These are phyloP conservation scores for Eumerus sabulonum DNA, from an alignment of 2,888 invertebrate genomes.

Conservation along the genomic window DNA sequence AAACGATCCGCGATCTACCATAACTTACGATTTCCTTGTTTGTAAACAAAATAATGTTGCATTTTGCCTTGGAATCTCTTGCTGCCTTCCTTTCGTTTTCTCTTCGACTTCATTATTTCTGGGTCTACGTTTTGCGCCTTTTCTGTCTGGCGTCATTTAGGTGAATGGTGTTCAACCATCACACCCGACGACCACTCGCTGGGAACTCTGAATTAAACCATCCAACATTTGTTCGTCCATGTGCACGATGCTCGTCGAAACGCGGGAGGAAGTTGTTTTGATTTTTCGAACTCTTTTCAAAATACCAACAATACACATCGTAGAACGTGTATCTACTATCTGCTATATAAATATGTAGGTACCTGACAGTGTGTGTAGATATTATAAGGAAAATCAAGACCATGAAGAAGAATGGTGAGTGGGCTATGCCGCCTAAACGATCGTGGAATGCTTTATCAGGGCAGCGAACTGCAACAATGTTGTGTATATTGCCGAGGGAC, in stretches of 20 bases:
- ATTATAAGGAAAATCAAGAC: neutral
- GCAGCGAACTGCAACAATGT: constrained; percentile 34
- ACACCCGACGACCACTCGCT: constrained; percentile 13
- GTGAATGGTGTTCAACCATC: constrained; percentile 41
- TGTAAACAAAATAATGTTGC: constrained; percentile 69
- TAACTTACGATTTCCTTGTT: constrained; percentile 71
- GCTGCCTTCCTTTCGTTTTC: constrained; percentile 1
- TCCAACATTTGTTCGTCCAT: too few relatives aligned
- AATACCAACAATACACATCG: constrained; percentile 3
- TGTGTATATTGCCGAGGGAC: constrained; percentile 18
- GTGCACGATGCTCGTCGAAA: constrained; percentile 23
- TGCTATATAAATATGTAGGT: too few relatives aligned
- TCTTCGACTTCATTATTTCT: constrained; percentile 45
- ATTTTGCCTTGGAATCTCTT: constrained; percentile 11
- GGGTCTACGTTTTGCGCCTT: constrained; percentile 20
- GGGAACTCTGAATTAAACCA: constrained; percentile 39
- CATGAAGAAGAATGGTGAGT: constrained; percentile 19
- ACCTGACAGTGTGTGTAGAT: neutral
- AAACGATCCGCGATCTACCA: constrained; percentile 68
- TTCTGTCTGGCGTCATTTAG: constrained; percentile 43
- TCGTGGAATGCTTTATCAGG: constrained; percentile 31
- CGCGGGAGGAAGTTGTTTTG: constrained; percentile 67
- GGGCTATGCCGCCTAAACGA: constrained; percentile 57
- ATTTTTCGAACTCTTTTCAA: constrained; percentile 44
- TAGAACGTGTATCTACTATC: too few relatives aligned